Percentiles rank a stretch among this genome's conserved stretches.
These are phyloP conservation scores for Odontomyia ornata DNA, from an alignment of 2,888 invertebrate genomes.

Conservation along the genomic window DNA sequence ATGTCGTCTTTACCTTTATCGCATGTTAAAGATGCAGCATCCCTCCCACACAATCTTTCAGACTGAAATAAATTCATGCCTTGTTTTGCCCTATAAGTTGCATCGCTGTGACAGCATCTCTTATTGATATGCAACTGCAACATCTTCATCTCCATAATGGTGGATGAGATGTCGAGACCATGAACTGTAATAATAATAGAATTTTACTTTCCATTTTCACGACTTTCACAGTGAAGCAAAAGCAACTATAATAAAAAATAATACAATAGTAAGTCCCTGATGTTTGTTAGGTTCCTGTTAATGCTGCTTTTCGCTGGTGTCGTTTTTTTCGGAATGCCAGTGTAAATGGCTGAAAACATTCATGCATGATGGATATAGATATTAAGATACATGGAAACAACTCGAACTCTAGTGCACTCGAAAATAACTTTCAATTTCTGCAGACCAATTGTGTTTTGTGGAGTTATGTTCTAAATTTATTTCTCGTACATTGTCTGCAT, in stretches of 20 bases:
- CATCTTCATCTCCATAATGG: slow-evolving; percentile 39
- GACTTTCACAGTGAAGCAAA: slow-evolving; percentile 23
- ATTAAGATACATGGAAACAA: too few species aligned
- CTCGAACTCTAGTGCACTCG: not conserved
- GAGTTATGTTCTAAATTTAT: not conserved
- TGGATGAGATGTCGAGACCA: slow-evolving; percentile 21
- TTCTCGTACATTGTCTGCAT: not conserved
- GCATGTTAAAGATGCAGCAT: too few species aligned
- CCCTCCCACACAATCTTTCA: too few species aligned
- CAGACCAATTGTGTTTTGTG: not conserved
- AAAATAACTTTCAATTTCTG: not conserved
- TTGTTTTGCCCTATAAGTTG: slow-evolving; percentile 2
- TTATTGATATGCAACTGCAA: slow-evolving; percentile 33
- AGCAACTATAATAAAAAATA: not conserved
- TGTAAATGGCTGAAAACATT: not conserved
- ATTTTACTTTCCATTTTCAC: slow-evolving; percentile 33
- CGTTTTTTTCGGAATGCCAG: not conserved
- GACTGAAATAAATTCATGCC: not conserved
- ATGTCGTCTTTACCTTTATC: too few species aligned
- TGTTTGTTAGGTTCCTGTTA: not conserved
- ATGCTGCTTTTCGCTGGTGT: not conserved
- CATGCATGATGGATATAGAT: not conserved
- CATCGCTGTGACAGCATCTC: slow-evolving; percentile 15
- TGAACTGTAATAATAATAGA: slow-evolving; percentile 35
- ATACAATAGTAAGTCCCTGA: not conserved